Evolutionary conservation across 2,888 invertebrate species (phyloP).

Genomic region (Apodemia mormo): DNA sequence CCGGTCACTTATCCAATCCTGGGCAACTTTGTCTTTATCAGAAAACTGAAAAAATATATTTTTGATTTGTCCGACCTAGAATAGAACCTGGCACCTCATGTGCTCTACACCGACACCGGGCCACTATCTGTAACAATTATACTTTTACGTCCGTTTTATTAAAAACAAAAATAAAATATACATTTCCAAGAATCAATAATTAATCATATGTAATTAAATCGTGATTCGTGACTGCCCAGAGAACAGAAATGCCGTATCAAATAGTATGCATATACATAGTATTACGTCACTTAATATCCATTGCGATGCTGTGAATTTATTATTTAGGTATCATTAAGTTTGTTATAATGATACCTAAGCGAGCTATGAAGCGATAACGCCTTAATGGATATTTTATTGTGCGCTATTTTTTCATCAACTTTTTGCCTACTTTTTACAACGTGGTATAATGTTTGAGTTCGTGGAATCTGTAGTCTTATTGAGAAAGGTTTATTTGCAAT

Average conservation of each 20-base stretch:
- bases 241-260: constrained; percentile 5
- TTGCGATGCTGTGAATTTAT: neutral
- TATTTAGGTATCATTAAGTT: constrained; percentile 19
- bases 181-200: constrained; percentile 5
- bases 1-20: too few relatives aligned
- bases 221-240: constrained; percentile 16
- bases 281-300: constrained; percentile 13
- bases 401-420: neutral
- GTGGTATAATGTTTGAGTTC: neutral
- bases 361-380: neutral
- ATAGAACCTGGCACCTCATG: too few relatives aligned
- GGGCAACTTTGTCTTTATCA: too few relatives aligned
- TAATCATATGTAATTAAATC: constrained; percentile 15
- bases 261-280: neutral
- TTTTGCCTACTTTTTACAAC: constrained; percentile 1
- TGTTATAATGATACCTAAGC: constrained; percentile 16
- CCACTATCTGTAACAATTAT: too few relatives aligned
- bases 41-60: too few relatives aligned
- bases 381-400: constrained; percentile 1
- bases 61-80: too few relatives aligned
- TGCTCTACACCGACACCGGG: too few relatives aligned
- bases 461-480: neutral
- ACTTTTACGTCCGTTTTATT: too few relatives aligned
- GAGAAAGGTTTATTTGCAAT: too few relatives aligned
- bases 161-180: neutral